Conservation (phyloP, 2,797 vertebrate species). For the Podargus strigoides region DNA sequence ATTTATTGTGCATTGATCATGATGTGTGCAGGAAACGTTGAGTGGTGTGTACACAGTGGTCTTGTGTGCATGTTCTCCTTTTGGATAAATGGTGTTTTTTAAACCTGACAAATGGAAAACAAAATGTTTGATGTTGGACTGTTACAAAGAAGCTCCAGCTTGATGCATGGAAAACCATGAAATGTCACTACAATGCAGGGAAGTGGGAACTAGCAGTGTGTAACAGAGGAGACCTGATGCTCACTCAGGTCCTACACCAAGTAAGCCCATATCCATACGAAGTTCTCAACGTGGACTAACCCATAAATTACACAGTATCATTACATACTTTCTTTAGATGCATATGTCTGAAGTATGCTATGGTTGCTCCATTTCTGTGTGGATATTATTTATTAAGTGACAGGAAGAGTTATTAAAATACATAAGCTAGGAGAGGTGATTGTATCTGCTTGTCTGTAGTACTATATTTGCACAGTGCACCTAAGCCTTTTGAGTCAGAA, state of each 20-base stretch:
- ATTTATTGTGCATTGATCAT: background rate
- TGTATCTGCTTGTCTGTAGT: background rate
- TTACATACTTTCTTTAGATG: background rate
- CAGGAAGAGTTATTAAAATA: background rate
- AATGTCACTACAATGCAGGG: background rate
- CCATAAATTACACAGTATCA: background rate
- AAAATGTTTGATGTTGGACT: background rate
- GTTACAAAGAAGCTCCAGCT: background rate
- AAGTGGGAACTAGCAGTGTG: background rate
- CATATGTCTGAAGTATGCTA: background rate
- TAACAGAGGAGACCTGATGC: background rate
- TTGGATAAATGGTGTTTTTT: background rate
- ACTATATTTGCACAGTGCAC: background rate
- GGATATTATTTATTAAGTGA: background rate
- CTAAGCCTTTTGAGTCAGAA: fast-evolving
- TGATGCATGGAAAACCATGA: background rate
- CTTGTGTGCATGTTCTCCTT: background rate
- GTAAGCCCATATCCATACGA: background rate
- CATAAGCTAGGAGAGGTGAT: background rate
- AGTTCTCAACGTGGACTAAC: background rate
- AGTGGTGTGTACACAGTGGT: background rate
- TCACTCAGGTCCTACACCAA: background rate
- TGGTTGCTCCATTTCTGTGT: background rate
- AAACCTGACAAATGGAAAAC: background rate
- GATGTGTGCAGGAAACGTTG: background rate